Percentiles rank a stretch among this genome's conserved stretches.
phyloP scores from a whole-genome alignment of 2,113 vertebrate species.

The Rallus limicola region DNA sequence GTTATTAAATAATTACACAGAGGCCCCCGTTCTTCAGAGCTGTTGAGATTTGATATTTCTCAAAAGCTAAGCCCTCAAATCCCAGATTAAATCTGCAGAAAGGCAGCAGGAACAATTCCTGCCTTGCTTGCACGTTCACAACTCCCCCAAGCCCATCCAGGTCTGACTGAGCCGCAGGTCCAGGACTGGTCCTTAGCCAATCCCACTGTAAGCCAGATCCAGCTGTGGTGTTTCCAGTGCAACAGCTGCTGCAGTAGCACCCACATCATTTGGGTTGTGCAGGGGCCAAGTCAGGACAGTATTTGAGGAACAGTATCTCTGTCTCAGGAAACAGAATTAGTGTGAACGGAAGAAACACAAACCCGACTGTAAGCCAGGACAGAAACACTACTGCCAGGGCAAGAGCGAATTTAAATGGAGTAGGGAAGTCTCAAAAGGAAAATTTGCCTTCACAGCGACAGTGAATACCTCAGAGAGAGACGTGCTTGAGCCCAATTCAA shows the following conservation, averaged over 20 bases:
- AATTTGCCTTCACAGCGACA: neutral
- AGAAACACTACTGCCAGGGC: neutral
- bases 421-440: neutral
- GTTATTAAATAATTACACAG: neutral
- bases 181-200: neutral
- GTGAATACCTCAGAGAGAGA: neutral
- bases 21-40: neutral
- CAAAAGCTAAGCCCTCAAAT: neutral
- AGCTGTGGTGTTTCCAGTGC: neutral
- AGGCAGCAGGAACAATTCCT: neutral
- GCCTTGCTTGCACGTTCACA: neutral
- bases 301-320: neutral
- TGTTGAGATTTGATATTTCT: neutral
- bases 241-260: neutral
- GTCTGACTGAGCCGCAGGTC: neutral
- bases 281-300: neutral
- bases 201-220: neutral
- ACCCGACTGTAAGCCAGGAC: neutral
- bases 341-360: neutral
- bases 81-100: neutral
- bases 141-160: neutral
- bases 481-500: neutral
- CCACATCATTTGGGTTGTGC: neutral
- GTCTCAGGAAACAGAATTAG: neutral
- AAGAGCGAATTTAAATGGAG: neutral